A percentile compares a stretch with the other conserved stretches of the same genome.
Conservation (phyloP, 2,113 vertebrate species). For the Kryptolebias marmoratus region DNA sequence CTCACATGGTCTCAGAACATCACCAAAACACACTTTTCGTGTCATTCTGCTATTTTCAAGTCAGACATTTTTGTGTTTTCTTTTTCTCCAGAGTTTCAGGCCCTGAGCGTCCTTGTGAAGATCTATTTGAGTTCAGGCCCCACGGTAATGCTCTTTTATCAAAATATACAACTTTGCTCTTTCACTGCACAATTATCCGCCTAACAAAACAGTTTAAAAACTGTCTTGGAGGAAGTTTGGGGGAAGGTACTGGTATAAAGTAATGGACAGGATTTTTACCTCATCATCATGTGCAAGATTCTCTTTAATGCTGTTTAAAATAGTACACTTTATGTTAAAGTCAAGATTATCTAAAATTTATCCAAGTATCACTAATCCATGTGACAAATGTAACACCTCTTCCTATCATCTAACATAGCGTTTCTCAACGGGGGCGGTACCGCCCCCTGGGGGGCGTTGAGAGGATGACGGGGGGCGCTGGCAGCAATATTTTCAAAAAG, state of each 20-base stretch:
- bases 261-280: background rate
- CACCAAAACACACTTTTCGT: no score
- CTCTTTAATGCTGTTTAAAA: background rate
- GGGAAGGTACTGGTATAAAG: background rate
- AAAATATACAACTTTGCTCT: conserved; percentile 1
- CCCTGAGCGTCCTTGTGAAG: background rate
- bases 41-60: conserved; percentile 1
- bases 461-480: no score
- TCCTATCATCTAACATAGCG: background rate
- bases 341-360: conserved; percentile 1
- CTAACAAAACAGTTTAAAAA: conserved; percentile 4
- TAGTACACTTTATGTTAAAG: background rate
- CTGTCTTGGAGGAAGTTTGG: background rate
- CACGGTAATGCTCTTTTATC: conserved; percentile 5
- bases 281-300: background rate
- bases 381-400: background rate
- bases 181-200: background rate
- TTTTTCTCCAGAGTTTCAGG: background rate
- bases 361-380: rapidly evolving
- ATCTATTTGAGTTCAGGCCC: conserved; percentile 5
- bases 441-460: no score
- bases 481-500: no score
- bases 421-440: no score
- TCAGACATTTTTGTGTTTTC: background rate
- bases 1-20: no score